Percentiles rank a stretch among this genome's conserved stretches.
Conservation (phyloP, 2,113 vertebrate genomes). For the Ictalurus punctatus region DNA sequence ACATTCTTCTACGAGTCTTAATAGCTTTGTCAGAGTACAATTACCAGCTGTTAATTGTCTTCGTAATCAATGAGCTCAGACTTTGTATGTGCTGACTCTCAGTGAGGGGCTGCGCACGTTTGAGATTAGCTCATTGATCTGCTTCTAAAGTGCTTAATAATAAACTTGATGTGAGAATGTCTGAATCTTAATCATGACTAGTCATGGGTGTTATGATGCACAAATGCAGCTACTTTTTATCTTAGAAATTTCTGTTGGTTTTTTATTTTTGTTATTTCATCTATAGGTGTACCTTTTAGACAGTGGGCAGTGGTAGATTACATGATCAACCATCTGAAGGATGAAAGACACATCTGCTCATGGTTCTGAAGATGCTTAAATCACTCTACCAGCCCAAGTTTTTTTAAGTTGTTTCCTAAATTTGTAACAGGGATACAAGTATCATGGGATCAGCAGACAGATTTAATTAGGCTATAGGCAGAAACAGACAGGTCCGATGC, state of each 20-base stretch:
- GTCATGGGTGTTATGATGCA: background rate
- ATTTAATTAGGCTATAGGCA: background rate
- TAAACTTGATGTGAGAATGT: constrained; percentile 21
- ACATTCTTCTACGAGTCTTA: constrained; percentile 35
- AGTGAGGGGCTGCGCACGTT: background rate
- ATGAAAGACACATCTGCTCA: background rate
- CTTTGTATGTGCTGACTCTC: constrained; percentile 34
- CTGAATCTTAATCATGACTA: background rate
- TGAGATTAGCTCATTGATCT: constrained; percentile 5
- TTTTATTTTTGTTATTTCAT: background rate
- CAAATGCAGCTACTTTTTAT: background rate
- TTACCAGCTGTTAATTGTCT: constrained; percentile 60
- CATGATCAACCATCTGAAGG: background rate
- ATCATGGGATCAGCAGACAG: background rate
- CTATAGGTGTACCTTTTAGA: background rate
- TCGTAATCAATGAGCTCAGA: constrained; percentile 64
- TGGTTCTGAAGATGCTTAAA: background rate
- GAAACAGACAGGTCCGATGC: background rate
- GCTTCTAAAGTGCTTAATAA: constrained; percentile 5
- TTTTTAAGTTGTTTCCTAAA: background rate
- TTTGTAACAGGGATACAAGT: background rate
- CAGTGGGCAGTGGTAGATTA: background rate
- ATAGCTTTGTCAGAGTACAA: constrained; percentile 47
- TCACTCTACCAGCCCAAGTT: background rate
- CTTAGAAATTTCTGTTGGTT: background rate